Evolutionary conservation across 2,797 vertebrate species (phyloP).

Genomic region (Erpetoichthys calabaricus): DNA sequence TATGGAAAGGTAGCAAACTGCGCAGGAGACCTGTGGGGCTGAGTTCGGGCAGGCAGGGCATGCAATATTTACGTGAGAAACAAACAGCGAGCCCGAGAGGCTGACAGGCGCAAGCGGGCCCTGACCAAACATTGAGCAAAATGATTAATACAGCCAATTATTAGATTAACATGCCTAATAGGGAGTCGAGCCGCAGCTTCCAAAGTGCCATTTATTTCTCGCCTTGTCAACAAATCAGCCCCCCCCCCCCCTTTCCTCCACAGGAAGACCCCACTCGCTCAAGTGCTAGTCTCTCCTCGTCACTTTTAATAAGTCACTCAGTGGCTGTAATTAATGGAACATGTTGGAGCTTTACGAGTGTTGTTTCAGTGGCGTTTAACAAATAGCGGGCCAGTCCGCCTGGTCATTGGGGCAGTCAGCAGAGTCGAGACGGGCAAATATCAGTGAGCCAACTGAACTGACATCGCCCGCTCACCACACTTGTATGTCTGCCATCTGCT

Average conservation of each 20-base stretch:
- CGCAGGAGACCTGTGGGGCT: too few species aligned
- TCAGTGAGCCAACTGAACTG: constrained; percentile 14
- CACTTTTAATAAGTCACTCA: constrained; percentile 75
- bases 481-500: too few species aligned
- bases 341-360: constrained; percentile 59
- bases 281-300: constrained; percentile 61
- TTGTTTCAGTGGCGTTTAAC: constrained; percentile 56
- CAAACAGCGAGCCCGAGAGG: constrained; percentile 50
- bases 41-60: too few species aligned
- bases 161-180: constrained; percentile 74
- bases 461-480: too few species aligned
- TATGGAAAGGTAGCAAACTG: too few species aligned
- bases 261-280: constrained; percentile 24
- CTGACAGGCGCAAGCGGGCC: constrained; percentile 59
- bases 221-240: constrained; percentile 72
- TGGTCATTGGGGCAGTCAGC: constrained; percentile 45
- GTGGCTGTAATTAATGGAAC: constrained; percentile 70
- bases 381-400: constrained; percentile 48
- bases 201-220: constrained; percentile 46
- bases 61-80: constrained; percentile 11
- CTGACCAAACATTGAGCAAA: constrained; percentile 77
- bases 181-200: constrained; percentile 68
- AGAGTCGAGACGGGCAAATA: constrained; percentile 45
- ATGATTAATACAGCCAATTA: constrained; percentile 76
- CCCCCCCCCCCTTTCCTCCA: constrained; percentile 66